These are phyloP conservation scores for Bradynema listronoti DNA, from an alignment of 1,140 invertebrate species.

Conservation along the genomic window DNA sequence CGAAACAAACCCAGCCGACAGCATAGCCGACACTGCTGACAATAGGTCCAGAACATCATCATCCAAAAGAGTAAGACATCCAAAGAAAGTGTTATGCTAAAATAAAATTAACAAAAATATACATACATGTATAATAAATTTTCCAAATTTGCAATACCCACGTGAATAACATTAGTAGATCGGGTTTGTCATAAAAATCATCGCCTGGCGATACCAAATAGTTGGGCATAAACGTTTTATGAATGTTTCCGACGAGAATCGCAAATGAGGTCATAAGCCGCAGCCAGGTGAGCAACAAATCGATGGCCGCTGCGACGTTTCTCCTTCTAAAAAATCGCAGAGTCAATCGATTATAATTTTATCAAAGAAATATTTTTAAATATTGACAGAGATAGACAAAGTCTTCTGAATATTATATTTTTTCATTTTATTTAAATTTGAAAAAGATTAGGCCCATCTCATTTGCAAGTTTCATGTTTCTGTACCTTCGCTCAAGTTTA, in stretches of 20 bases:
- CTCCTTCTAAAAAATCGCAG: neutral
- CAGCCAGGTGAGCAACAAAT: conserved; percentile 3
- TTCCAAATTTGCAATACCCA: conserved; percentile 1
- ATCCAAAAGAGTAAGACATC: conserved; percentile 42
- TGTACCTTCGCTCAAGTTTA: conserved; percentile 13
- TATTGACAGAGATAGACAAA: no score
- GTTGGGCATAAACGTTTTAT: conserved; percentile 43
- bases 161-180: conserved; percentile 44
- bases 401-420: no score
- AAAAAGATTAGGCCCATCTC: no score
- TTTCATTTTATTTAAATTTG: no score
- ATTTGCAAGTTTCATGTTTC: no score
- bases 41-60: conserved; percentile 29
- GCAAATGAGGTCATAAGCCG: conserved; percentile 36
- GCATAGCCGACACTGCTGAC: conserved; percentile 30
- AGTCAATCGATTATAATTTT: neutral
- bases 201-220: conserved; percentile 24
- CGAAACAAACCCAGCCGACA: conserved; percentile 37
- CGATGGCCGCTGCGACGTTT: neutral
- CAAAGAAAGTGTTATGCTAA: conserved; percentile 26
- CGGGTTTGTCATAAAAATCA: conserved; percentile 40
- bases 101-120: conserved; percentile 9
- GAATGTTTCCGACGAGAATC: conserved; percentile 44
- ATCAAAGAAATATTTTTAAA: neutral
- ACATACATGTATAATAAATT: neutral